Base-by-base conservation (phyloP, 1,140 invertebrate genomes). In the Paralvinella palmiformis region DNA sequence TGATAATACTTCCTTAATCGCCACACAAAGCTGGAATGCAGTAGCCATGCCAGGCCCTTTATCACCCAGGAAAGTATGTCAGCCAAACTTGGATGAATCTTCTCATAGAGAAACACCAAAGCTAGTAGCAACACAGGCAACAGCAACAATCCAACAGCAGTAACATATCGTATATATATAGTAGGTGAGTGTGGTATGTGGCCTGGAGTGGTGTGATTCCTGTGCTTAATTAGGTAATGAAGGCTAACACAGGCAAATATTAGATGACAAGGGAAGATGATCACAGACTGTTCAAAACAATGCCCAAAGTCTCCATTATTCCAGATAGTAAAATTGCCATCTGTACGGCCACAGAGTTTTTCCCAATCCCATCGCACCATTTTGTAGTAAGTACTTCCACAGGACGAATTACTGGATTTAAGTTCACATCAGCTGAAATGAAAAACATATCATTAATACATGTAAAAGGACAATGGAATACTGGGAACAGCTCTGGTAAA, bases 241-340 rank as follows among this genome's bases (percentile, higher is more conserved):
- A 87, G 85, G 33, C 90, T 92, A 53, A 85, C 74, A 27, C 88
- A 81, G 6, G 88, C 86, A 64, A 92, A 82, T 24, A 91, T 20
- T 3, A 71, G 53, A 61, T 76, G 76, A 48, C 84, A 83, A 65
- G 88, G 85, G 35, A 87, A 74, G 29, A 90, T 84, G 48, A 82
- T 67, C 68, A 85, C 86, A 45, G 91, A 74, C 73, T 90, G 85
- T 76, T 91, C 89, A 74, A 92, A 92, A 76, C 91, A 94, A 50
- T 86, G 79, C 67, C 89, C 86, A 69, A 92, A 83, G 77, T 91
- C 88, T 71, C 70, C 57, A 53, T 71, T 60, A 27, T 64, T 68
- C 77, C 77, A 79, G 4, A 65, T 37, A 6, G 69, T 72, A 55
- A 76, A 73, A 36, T 74, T 74, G 57, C 72, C 69, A 48, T 66